Conservation (phyloP, 1,140 invertebrate species). For the Conus betulinus region DNA sequence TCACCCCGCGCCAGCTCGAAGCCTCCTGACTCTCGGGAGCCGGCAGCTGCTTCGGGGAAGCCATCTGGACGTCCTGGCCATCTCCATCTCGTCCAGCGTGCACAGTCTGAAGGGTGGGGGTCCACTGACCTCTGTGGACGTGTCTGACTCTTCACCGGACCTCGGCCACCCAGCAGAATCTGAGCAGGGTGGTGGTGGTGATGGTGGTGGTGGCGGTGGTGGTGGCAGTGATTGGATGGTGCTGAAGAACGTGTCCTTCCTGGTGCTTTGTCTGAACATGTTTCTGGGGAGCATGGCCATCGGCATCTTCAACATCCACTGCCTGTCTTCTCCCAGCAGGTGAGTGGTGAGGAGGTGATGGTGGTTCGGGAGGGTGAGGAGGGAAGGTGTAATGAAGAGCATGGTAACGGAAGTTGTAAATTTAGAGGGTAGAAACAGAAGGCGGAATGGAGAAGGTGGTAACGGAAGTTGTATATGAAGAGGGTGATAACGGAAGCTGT, state of each 20-base stretch:
- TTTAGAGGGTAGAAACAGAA: too few relatives aligned
- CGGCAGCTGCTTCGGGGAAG: background rate
- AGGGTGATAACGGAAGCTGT: too few relatives aligned
- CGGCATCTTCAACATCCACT: slow-evolving; percentile 39
- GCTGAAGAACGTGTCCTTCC: slow-evolving; percentile 26
- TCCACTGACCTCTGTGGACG: too few relatives aligned
- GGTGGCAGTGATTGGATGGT: background rate
- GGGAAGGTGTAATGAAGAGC: too few relatives aligned
- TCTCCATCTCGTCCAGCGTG: background rate
- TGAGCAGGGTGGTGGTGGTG: background rate
- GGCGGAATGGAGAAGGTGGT: too few relatives aligned
- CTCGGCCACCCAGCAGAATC: background rate
- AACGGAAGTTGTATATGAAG: too few relatives aligned
- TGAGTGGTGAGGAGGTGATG: background rate
- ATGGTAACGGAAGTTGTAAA: too few relatives aligned
- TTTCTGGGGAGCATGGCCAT: slow-evolving; percentile 20
- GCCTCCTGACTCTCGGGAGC: background rate
- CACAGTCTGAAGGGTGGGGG: background rate
- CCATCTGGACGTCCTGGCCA: background rate
- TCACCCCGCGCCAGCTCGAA: background rate
- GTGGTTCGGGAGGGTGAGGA: too few relatives aligned
- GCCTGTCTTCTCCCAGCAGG: slow-evolving; percentile 31
- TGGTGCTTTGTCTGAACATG: slow-evolving; percentile 33
- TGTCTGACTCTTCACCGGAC: background rate
- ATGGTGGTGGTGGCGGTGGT: background rate